Evolutionary conservation across 1,140 invertebrate genomes (phyloP).

Genomic region (Drosophila pachea): DNA sequence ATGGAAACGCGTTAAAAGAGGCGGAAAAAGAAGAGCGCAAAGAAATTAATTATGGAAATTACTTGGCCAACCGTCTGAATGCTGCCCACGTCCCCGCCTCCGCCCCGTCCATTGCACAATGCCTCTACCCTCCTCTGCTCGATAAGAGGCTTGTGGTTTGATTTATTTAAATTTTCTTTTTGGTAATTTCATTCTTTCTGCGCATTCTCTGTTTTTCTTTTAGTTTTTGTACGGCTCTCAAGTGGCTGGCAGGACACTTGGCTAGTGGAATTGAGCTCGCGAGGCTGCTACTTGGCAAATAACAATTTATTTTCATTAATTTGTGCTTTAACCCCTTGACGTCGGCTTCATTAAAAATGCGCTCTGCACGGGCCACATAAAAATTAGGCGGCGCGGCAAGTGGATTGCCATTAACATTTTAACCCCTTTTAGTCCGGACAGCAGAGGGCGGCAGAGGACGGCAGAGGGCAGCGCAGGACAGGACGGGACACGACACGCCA

Average conservation of each 20-base stretch:
- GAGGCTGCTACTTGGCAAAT: slow-evolving; percentile 42
- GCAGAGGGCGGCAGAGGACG: neutral
- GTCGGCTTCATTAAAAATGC: slow-evolving; percentile 67
- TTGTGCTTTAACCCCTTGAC: slow-evolving; percentile 74
- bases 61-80: slow-evolving; percentile 51
- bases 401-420: slow-evolving; percentile 49
- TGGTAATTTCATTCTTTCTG: neutral
- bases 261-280: slow-evolving; percentile 30
- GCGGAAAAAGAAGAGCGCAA: slow-evolving; percentile 51
- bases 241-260: slow-evolving; percentile 41
- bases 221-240: slow-evolving; percentile 4
- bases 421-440: slow-evolving; percentile 41
- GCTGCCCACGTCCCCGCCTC: neutral
- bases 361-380: slow-evolving; percentile 51
- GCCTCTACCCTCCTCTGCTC: too few species aligned
- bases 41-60: slow-evolving; percentile 79
- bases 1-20: slow-evolving; percentile 55
- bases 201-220: slow-evolving; percentile 20
- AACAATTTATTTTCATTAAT: slow-evolving; percentile 79
- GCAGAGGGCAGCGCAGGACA: too few species aligned
- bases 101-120: too few species aligned
- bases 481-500: neutral
- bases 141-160: slow-evolving; percentile 72
- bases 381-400: slow-evolving; percentile 43
- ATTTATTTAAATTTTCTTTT: slow-evolving; percentile 65